Evolutionary conservation across 30 jellyfish, hydroid and myxozoan genomes (phyloP).

Genomic region (Hydractinia symbiolongicarpus): DNA sequence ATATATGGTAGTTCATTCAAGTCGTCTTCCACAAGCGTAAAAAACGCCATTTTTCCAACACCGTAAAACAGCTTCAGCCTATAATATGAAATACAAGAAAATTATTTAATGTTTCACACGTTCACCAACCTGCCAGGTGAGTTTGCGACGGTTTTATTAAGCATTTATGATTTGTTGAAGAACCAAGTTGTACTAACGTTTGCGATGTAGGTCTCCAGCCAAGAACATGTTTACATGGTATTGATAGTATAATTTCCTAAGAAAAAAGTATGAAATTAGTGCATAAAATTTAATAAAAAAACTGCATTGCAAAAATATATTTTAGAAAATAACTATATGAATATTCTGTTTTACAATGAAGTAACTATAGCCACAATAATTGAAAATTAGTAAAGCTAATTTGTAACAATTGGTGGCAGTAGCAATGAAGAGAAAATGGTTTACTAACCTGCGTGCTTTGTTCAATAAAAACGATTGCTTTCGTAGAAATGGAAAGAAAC

Average conservation of each 20-base stretch:
- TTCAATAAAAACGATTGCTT: slow-evolving; percentile 54
- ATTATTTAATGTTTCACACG: background rate
- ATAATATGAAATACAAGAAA: background rate
- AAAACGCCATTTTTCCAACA: slow-evolving; percentile 72
- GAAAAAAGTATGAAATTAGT: background rate
- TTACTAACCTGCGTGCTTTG: slow-evolving; percentile 55
- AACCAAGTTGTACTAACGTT: slow-evolving; percentile 28
- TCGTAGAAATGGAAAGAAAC: slow-evolving; percentile 78
- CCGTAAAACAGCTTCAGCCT: slow-evolving; percentile 82
- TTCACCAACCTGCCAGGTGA: background rate
- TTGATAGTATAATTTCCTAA: slow-evolving; percentile 58
- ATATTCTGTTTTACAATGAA: too few relatives aligned
- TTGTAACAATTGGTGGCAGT: too few relatives aligned
- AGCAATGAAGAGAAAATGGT: too few relatives aligned
- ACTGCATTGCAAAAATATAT: too few relatives aligned
- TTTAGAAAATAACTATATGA: too few relatives aligned
- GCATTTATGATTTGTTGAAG: background rate
- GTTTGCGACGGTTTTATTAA: background rate
- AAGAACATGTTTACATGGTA: slow-evolving; percentile 89
- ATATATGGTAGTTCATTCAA: slow-evolving; percentile 76
- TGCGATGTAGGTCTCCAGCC: slow-evolving; percentile 91
- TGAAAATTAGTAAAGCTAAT: too few relatives aligned
- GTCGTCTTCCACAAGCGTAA: slow-evolving; percentile 76
- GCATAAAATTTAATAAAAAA: too few relatives aligned
- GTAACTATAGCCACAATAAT: too few relatives aligned